Evolutionary conservation across 2,797 vertebrate genomes (phyloP).

Genomic region (Cynopterus sphinx): DNA sequence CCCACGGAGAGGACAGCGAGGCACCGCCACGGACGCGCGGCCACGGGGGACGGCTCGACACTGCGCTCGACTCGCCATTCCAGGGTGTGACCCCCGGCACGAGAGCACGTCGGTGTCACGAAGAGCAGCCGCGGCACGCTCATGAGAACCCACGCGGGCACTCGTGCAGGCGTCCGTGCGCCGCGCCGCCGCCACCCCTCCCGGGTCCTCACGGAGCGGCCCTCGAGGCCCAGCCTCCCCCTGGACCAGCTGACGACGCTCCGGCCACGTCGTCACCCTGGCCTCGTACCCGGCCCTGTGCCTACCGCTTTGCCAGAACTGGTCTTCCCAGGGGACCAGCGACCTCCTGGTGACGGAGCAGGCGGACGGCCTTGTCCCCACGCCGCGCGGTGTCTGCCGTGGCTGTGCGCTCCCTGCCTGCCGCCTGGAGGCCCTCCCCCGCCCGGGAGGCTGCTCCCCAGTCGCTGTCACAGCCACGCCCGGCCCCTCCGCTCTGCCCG

Average conservation of each 20-base stretch:
- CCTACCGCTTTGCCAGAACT: neutral
- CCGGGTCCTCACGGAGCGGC: neutral
- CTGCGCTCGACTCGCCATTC: no score
- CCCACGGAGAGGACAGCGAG: fast-evolving
- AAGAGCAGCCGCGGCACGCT: neutral
- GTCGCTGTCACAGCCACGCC: fast-evolving
- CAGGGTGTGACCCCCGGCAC: neutral
- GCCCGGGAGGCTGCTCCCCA: neutral
- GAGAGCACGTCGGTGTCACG: no score
- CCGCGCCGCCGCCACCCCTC: fast-evolving
- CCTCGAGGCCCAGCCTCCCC: neutral
- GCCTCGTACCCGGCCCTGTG: fast-evolving
- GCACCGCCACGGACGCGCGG: no score
- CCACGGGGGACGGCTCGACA: no score
- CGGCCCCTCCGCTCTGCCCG: neutral
- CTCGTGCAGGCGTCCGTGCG: no score
- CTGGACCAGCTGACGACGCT: no score
- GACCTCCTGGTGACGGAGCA: neutral
- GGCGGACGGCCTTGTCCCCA: fast-evolving
- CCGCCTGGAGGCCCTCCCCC: fast-evolving
- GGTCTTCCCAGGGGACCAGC: neutral
- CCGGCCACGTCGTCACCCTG: neutral
- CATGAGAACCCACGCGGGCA: neutral
- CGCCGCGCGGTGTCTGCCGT: fast-evolving
- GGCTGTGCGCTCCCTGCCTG: neutral